Base-by-base conservation (phyloP, 2,113 vertebrate species). In the Potamarius usumacintae region DNA sequence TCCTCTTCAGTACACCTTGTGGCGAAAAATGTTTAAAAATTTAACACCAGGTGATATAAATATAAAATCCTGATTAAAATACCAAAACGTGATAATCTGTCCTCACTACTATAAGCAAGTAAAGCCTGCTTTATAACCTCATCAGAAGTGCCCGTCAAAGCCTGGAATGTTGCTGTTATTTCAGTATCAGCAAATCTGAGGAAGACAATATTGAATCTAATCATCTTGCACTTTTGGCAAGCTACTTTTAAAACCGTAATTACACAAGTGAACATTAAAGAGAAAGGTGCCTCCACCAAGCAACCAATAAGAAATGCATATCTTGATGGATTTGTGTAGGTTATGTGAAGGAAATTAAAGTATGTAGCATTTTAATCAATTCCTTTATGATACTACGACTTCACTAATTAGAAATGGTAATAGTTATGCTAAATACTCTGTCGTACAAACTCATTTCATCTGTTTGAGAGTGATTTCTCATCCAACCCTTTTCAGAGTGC, bases 1-100 rank as follows among this genome's bases (percentile, higher is more conserved):
- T 42, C 97, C 96, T 4, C 88, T 97, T 90, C 96, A 97, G 89
- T 97, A 97, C 93, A 95, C 95, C 78, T 90, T 96, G 85, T 97
- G 96, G 97, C 94, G 95, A 65, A 96, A 86, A 87, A 96, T 97
- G 95, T 94, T 96, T 91, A 94, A 65, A 22, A 93, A 89, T 83
- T 89, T 97, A 89, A 90, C 92, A 69, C 96, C 95, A 22, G 96
- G 96, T 97, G 94, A 95, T 92, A 52, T 86, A 9, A 53, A 9
- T 0, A 22, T 8, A 11, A 34, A 72, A 78, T 78, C 82, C 77
- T 55, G 20, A 34, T 48, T 84, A 14, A 53, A 83, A 17, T 55
- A 63, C 65, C 25, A 53, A 78, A 85, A 20, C 22, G 25, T 52
- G 5, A 10, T 81, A 5, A 27, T 34, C 7, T 34, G 27, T 58